phyloP scores from a whole-genome alignment of 2,888 invertebrate genomes.

The Scaptomyza tumidula region DNA sequence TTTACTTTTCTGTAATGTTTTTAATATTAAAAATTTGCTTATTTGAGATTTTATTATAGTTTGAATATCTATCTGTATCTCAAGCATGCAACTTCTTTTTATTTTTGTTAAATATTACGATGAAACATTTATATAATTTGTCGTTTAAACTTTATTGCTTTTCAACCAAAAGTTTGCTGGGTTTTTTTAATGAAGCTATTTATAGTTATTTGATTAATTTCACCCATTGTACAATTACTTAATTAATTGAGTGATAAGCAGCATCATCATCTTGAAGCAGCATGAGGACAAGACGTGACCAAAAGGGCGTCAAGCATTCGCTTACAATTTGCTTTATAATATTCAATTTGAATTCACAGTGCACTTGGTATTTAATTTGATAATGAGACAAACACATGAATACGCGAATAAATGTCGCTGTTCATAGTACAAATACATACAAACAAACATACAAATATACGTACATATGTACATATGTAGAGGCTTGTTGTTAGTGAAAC shows the following conservation, averaged over 20 bases:
- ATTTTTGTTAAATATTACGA: too few species aligned
- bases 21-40: too few species aligned
- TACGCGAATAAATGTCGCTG: constrained; percentile 21
- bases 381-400: constrained; percentile 38
- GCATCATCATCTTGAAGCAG: not conserved
- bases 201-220: not conserved
- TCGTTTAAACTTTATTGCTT: not conserved
- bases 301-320: constrained; percentile 32
- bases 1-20: too few species aligned
- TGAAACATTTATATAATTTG: too few species aligned
- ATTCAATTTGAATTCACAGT: constrained; percentile 28
- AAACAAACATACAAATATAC: not conserved
- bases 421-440: constrained; percentile 14
- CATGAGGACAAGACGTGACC: constrained; percentile 64
- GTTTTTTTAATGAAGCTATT: too few species aligned
- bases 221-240: constrained; percentile 12
- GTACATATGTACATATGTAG: not conserved
- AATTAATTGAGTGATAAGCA: constrained; percentile 19
- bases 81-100: too few species aligned
- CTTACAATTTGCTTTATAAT: constrained; percentile 12
- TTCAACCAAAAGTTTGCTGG: not conserved
- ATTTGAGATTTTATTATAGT: too few species aligned
- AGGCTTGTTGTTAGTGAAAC: constrained; percentile 20
- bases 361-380: constrained; percentile 35
- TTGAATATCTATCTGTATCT: too few species aligned